These are phyloP conservation scores for Heptranchias perlo DNA, from an alignment of 2,113 vertebrate genomes.

Conservation along the genomic window DNA sequence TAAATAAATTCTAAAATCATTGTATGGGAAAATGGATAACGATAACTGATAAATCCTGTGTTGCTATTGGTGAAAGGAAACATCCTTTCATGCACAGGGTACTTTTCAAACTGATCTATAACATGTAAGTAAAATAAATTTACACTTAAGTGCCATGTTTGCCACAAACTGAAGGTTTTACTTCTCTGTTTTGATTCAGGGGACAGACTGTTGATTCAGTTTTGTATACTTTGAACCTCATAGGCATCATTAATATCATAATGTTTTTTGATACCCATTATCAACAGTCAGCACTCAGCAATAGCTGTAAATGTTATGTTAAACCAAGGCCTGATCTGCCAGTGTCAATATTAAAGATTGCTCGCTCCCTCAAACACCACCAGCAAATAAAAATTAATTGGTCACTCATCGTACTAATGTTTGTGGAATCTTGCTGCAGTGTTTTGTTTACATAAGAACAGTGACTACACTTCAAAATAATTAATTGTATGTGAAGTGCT, in stretches of 20 bases:
- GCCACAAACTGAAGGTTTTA: not conserved
- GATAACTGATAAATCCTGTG: not conserved
- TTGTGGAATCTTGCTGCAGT: not conserved
- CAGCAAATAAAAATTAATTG: not conserved
- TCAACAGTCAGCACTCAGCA: not conserved
- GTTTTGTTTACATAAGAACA: not conserved
- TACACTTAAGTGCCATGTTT: not conserved
- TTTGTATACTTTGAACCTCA: not conserved
- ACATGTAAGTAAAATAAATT: not conserved
- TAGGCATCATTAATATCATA: constrained; percentile 16
- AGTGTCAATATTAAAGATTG: constrained; percentile 2
- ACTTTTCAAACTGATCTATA: not conserved
- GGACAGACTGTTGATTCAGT: constrained; percentile 17
- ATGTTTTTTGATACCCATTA: not conserved
- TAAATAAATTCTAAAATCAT: not conserved
- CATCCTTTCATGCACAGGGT: not conserved
- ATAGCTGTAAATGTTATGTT: not conserved
- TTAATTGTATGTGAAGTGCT: not conserved
- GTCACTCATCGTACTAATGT: not conserved
- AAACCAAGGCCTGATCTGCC: not conserved
- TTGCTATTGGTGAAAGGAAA: not conserved
- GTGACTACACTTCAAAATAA: not conserved
- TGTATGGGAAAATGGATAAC: not conserved
- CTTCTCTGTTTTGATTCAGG: not conserved
- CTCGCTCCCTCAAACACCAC: not conserved